A percentile compares a stretch with the other conserved stretches of the same genome.
Conservation (phyloP, 2,113 vertebrate genomes). For the Rhinichthys klamathensis region DNA sequence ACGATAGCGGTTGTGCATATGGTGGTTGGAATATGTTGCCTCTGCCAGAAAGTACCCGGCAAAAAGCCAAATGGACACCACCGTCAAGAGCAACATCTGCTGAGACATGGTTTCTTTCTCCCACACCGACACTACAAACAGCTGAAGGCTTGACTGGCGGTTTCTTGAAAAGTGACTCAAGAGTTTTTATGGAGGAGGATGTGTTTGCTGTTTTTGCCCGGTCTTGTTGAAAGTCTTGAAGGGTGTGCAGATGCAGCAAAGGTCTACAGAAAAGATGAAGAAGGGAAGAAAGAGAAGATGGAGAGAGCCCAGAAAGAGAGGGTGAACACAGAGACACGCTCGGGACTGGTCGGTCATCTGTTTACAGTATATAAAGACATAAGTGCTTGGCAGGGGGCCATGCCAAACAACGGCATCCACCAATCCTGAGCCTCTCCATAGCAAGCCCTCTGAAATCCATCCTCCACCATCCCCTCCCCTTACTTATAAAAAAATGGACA, state of each 20-base stretch:
- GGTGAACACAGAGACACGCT: conserved; percentile 71
- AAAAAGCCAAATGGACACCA: conserved; percentile 76
- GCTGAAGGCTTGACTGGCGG: conserved; percentile 17
- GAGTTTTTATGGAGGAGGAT: conserved; percentile 57
- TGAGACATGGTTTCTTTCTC: conserved; percentile 74
- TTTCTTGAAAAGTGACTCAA: conserved; percentile 32
- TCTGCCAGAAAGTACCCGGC: conserved; percentile 71
- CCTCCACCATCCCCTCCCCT: conserved; percentile 59
- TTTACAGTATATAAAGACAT: conserved; percentile 84
- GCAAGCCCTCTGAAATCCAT: conserved; percentile 71
- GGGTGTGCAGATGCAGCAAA: conserved; percentile 31
- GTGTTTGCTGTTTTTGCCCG: conserved; percentile 45
- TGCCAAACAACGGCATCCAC: conserved; percentile 72
- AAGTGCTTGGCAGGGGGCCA: conserved; percentile 78
- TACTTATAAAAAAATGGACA: conserved; percentile 59
- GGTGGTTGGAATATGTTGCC: conserved; percentile 78
- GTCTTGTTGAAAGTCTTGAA: conserved; percentile 32
- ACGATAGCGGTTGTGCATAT: conserved; percentile 75
- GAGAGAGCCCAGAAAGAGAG: conserved; percentile 55
- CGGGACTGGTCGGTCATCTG: conserved; percentile 76
- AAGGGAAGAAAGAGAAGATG: conserved; percentile 50
- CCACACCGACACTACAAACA: conserved; percentile 45
- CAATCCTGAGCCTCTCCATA: conserved; percentile 79
- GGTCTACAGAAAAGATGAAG: conserved; percentile 47
- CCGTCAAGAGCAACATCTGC: conserved; percentile 68